Percentiles rank a stretch among this genome's conserved stretches.
These are phyloP conservation scores for Drosophila repletoides DNA, from an alignment of 1,140 invertebrate genomes.

Conservation along the genomic window DNA sequence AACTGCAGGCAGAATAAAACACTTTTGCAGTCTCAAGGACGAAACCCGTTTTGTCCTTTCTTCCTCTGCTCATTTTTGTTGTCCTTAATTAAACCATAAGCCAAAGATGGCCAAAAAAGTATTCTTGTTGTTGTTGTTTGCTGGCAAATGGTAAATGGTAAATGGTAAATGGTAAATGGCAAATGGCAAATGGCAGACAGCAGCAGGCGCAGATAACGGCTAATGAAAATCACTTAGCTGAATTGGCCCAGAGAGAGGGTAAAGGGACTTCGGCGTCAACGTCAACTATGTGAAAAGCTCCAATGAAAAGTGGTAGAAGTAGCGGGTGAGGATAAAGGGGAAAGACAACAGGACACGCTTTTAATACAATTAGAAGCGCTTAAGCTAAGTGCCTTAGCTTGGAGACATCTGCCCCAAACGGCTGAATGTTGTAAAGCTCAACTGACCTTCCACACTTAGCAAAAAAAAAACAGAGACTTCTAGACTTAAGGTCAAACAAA, in stretches of 20 bases:
- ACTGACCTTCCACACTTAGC: no score
- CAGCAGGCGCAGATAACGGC: slow-evolving; percentile 56
- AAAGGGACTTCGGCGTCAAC: slow-evolving; percentile 45
- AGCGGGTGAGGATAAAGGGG: background rate
- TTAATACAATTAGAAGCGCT: slow-evolving; percentile 78
- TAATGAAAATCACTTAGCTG: slow-evolving; percentile 72
- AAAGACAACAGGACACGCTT: slow-evolving; percentile 55
- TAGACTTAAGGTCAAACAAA: slow-evolving; percentile 2
- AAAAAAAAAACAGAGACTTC: background rate
- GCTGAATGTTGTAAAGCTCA: background rate
- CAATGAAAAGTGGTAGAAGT: background rate
- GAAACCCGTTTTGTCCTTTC: slow-evolving; percentile 48
- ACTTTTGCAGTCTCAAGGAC: slow-evolving; percentile 28
- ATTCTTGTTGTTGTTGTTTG: slow-evolving; percentile 9
- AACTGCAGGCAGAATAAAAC: background rate
- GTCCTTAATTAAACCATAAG: slow-evolving; percentile 76
- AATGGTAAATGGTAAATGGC: no score
- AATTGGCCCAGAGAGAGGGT: slow-evolving; percentile 52
- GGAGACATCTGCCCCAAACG: slow-evolving; percentile 14
- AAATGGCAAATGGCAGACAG: slow-evolving; percentile 31
- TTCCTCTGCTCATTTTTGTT: no score
- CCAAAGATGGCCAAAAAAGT: slow-evolving; percentile 31
- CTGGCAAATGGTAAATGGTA: no score
- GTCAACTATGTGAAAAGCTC: slow-evolving; percentile 51
- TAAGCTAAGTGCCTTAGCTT: slow-evolving; percentile 70